Evolutionary conservation across 2,888 invertebrate species (phyloP).

Genomic region (Copidosoma aretas): DNA sequence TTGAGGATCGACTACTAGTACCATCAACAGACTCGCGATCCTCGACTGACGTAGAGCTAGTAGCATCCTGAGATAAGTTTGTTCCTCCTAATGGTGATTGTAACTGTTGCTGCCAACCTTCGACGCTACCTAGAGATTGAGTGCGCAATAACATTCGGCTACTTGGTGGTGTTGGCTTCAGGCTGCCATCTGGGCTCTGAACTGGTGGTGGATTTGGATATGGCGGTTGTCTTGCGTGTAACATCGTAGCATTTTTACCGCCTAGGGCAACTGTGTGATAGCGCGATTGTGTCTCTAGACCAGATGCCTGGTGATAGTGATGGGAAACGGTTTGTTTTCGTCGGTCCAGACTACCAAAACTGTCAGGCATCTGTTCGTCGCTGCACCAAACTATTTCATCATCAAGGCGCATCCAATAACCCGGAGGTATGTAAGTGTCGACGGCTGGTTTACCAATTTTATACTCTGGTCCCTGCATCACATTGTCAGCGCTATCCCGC

Average conservation of each 20-base stretch:
- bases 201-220: conserved; percentile 16
- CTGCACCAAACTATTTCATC: conserved; percentile 58
- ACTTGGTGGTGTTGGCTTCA: conserved; percentile 6
- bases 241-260: conserved; percentile 37
- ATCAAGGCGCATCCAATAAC: conserved; percentile 57
- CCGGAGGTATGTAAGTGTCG: conserved; percentile 46
- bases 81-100: conserved; percentile 34
- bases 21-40: conserved; percentile 49
- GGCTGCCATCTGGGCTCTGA: conserved; percentile 24
- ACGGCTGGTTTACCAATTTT: conserved; percentile 22
- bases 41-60: conserved; percentile 19
- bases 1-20: conserved; percentile 43
- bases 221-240: conserved; percentile 30
- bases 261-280: conserved; percentile 51
- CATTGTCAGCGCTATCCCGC: conserved; percentile 31
- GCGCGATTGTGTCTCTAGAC: conserved; percentile 45
- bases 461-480: neutral
- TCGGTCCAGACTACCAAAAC: conserved; percentile 70
- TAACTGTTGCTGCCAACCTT: conserved; percentile 54
- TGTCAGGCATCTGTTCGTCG: conserved; percentile 54
- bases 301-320: conserved; percentile 36
- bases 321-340: conserved; percentile 62
- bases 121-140: conserved; percentile 69
- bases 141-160: conserved; percentile 64
- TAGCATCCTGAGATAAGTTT: neutral